These are phyloP conservation scores for Oreochromis spilurus DNA, from an alignment of 2,113 vertebrate species.

Conservation along the genomic window DNA sequence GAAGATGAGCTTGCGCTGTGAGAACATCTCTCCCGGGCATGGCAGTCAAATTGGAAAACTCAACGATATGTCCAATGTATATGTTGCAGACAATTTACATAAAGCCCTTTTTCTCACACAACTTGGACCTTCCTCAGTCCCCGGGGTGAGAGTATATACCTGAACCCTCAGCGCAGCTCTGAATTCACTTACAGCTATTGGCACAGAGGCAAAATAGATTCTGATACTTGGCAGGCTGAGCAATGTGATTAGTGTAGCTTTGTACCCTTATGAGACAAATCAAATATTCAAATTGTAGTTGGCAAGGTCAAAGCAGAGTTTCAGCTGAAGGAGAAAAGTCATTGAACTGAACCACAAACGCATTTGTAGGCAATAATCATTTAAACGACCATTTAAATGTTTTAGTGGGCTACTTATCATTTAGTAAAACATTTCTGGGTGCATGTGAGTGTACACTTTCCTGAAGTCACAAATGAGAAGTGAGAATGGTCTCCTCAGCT, in stretches of 20 bases:
- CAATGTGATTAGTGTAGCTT: constrained; percentile 13
- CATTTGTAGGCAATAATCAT: background rate
- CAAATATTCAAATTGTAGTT: background rate
- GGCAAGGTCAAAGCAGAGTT: constrained; percentile 16
- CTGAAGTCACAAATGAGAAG: background rate
- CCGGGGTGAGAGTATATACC: background rate
- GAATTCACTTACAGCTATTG: background rate
- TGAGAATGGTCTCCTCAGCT: background rate
- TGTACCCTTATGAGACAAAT: background rate
- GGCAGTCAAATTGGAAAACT: constrained; percentile 15
- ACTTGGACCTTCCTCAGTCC: background rate
- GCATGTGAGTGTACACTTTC: background rate
- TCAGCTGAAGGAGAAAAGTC: background rate
- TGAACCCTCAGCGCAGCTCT: background rate
- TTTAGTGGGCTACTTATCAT: background rate
- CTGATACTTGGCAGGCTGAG: constrained; percentile 10
- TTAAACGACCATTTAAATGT: background rate
- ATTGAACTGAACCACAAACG: background rate
- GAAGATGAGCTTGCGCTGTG: constrained; percentile 13
- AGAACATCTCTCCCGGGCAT: constrained; percentile 16
- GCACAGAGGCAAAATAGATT: background rate
- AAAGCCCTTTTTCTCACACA: background rate
- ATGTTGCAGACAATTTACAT: constrained; percentile 5
- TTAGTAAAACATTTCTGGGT: background rate
- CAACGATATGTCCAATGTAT: constrained; percentile 5